Evolutionary conservation across 2,113 vertebrate genomes (phyloP).

Genomic region (Istiophorus platypterus): DNA sequence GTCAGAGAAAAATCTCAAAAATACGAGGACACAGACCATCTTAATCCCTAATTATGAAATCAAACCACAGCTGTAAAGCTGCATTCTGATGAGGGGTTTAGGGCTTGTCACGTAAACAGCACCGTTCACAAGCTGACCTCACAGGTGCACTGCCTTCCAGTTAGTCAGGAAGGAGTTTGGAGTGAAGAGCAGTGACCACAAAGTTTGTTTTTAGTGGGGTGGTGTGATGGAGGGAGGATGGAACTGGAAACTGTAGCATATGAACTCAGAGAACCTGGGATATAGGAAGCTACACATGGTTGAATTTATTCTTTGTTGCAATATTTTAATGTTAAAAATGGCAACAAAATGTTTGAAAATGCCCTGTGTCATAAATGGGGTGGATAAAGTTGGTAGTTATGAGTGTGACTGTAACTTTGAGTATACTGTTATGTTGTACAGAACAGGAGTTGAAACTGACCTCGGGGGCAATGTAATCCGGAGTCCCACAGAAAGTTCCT

Average conservation of each 20-base stretch:
- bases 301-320: neutral
- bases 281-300: slow-evolving; percentile 11
- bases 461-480: slow-evolving; percentile 98
- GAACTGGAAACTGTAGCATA: slow-evolving; percentile 24
- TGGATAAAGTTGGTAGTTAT: neutral
- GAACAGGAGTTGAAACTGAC: slow-evolving; percentile 75
- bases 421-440: neutral
- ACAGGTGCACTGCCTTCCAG: slow-evolving; percentile 49
- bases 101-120: slow-evolving; percentile 22
- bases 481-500: slow-evolving; percentile 96
- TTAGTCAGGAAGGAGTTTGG: slow-evolving; percentile 43
- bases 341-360: neutral
- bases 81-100: slow-evolving; percentile 27
- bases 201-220: slow-evolving; percentile 52
- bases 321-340: neutral
- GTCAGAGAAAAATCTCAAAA: slow-evolving; percentile 23
- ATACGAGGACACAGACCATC: slow-evolving; percentile 2
- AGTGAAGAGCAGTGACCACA: slow-evolving; percentile 32
- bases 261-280: slow-evolving; percentile 46
- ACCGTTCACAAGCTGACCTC: slow-evolving; percentile 31
- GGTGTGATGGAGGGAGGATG: slow-evolving; percentile 50
- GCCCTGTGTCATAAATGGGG: neutral
- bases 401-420: neutral
- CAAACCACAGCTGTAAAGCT: slow-evolving; percentile 21
- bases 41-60: slow-evolving; percentile 47